Conservation (phyloP, 2,888 invertebrate genomes). For the Drosophila lacicola region DNA sequence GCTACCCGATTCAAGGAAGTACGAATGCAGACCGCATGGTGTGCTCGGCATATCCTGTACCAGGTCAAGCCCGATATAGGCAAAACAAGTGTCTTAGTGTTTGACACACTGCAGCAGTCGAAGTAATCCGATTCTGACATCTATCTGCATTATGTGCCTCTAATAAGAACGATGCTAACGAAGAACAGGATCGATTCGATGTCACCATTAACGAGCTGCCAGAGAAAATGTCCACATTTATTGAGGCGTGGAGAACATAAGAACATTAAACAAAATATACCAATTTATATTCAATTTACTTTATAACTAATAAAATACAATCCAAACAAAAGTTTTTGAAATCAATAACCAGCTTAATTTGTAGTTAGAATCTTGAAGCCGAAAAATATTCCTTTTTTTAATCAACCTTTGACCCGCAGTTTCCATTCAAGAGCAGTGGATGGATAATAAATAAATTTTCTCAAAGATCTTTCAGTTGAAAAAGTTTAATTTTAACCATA, state of each 20-base stretch:
- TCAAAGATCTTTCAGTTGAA: no score
- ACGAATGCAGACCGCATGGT: constrained; percentile 96
- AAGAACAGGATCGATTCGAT: constrained; percentile 99
- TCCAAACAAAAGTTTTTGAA: constrained; percentile 39
- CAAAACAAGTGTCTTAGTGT: constrained; percentile 98
- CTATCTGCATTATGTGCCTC: constrained; percentile 98
- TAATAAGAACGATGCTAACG: constrained; percentile 98
- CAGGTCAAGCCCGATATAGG: constrained; percentile 99
- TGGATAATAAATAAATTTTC: no score
- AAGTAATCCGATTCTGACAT: constrained; percentile 94
- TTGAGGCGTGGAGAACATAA: constrained; percentile 85
- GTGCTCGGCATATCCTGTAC: constrained; percentile 99
- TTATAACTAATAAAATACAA: constrained; percentile 72
- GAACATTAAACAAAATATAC: constrained; percentile 20
- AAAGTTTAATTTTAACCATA: no score
- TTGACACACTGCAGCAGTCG: constrained; percentile 98
- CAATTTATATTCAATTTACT: constrained; percentile 63
- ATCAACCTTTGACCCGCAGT: no score
- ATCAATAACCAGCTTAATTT: no score
- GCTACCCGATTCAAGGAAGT: constrained; percentile 92
- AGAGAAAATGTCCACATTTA: constrained; percentile 99
- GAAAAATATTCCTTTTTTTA: no score
- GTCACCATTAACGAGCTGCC: constrained; percentile 99
- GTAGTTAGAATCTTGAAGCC: no score
- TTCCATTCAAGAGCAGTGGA: no score